Conservation (phyloP, 2,888 invertebrate genomes). For the Lithosia quadra region DNA sequence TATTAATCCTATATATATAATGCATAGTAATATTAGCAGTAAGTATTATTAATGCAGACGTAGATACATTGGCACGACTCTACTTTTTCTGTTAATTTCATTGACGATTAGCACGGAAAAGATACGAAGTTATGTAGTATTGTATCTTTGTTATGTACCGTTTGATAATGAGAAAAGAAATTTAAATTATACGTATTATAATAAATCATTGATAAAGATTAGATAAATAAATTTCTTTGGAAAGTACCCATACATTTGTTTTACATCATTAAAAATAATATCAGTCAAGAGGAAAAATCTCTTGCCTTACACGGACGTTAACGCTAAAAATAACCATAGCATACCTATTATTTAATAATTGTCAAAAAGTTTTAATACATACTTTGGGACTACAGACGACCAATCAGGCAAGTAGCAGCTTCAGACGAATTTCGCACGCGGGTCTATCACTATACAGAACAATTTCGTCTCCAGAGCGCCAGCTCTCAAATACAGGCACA, state of each 20-base stretch:
- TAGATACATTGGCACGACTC: neutral
- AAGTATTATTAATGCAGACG: too few relatives aligned
- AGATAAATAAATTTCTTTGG: neutral
- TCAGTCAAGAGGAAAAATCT: neutral
- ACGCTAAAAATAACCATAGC: neutral
- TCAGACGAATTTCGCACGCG: slow-evolving; percentile 26
- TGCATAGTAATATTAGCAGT: too few relatives aligned
- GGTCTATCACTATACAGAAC: slow-evolving; percentile 39
- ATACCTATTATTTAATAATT: neutral
- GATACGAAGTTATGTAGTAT: too few relatives aligned
- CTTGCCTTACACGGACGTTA: neutral
- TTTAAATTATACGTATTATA: neutral
- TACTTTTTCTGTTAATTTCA: neutral
- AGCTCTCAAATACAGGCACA: slow-evolving; percentile 52
- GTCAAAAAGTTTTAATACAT: slow-evolving; percentile 40
- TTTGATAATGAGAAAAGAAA: slow-evolving; percentile 3
- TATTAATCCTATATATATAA: too few relatives aligned
- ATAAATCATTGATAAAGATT: neutral
- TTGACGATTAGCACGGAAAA: neutral
- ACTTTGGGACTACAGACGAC: slow-evolving; percentile 53
- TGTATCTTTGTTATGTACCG: neutral
- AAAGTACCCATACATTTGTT: neutral
- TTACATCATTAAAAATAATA: neutral
- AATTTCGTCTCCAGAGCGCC: slow-evolving; percentile 38
- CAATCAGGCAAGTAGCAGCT: slow-evolving; percentile 40